phyloP scores from a whole-genome alignment of 2,888 invertebrate genomes.

The Pasiphila rectangulata region DNA sequence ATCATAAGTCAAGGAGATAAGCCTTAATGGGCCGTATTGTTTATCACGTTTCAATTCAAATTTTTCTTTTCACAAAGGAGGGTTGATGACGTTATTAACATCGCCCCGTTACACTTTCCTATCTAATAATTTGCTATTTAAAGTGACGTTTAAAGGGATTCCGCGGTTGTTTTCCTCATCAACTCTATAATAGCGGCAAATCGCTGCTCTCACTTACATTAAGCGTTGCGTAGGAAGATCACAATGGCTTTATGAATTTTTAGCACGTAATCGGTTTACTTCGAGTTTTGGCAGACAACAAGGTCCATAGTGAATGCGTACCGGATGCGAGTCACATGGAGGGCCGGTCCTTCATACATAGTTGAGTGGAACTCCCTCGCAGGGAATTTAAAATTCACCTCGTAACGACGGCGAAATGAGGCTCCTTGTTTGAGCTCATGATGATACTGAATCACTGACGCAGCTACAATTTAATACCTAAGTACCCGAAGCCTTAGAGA shows the following conservation, averaged over 20 bases:
- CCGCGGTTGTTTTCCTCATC: conserved; percentile 36
- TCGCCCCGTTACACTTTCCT: conserved; percentile 20
- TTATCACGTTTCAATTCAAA: conserved; percentile 65
- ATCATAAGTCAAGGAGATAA: conserved; percentile 76
- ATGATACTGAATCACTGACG: conserved; percentile 41
- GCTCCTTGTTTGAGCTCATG: conserved; percentile 53
- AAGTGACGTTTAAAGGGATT: conserved; percentile 20
- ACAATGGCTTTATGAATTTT: conserved; percentile 72
- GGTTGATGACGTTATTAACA: conserved; percentile 53
- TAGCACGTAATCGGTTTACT: conserved; percentile 72
- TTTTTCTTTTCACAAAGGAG: conserved; percentile 45
- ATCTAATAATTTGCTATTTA: conserved; percentile 19
- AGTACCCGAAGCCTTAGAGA: conserved; percentile 15
- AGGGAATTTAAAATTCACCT: conserved; percentile 73
- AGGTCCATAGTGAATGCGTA: conserved; percentile 61
- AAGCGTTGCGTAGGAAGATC: conserved; percentile 53
- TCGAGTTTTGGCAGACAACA: conserved; percentile 63
- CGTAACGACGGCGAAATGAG: conserved; percentile 63
- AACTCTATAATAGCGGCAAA: conserved; percentile 44
- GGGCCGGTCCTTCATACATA: conserved; percentile 71
- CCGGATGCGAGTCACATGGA: conserved; percentile 58
- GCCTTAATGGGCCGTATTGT: conserved; percentile 63
- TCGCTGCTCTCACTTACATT: conserved; percentile 53
- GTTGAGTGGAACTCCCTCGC: conserved; percentile 64
- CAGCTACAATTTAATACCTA: conserved; percentile 26